phyloP scores from a whole-genome alignment of 2,888 invertebrate genomes.

The Thymelicus lineola region DNA sequence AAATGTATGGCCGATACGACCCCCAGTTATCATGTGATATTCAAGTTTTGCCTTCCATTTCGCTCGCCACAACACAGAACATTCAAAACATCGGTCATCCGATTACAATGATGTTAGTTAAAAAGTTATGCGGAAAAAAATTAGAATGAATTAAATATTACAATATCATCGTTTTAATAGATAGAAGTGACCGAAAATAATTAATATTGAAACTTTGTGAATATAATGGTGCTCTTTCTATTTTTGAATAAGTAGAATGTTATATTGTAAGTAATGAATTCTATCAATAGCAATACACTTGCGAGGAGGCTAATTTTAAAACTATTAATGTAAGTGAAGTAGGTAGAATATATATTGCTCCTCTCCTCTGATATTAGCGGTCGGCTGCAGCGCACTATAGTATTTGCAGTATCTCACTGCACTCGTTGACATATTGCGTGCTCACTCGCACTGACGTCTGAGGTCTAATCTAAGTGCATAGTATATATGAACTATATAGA shows the following conservation, averaged over 20 bases:
- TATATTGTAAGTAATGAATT: not conserved
- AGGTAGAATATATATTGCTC: not conserved
- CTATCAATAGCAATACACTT: not conserved
- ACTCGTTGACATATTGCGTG: too few species aligned
- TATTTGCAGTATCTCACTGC: too few species aligned
- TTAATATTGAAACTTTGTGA: constrained; percentile 5
- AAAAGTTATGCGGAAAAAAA: not conserved
- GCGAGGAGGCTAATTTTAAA: not conserved
- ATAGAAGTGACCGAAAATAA: constrained; percentile 1
- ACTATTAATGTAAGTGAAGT: constrained; percentile 2
- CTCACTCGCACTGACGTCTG: too few species aligned
- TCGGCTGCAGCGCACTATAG: too few species aligned
- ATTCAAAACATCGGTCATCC: too few species aligned
- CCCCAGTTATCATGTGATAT: too few species aligned
- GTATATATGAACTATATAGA: too few species aligned
- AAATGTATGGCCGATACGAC: too few species aligned
- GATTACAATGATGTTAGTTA: not conserved
- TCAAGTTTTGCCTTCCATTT: too few species aligned
- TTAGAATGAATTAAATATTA: not conserved
- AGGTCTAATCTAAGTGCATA: too few species aligned
- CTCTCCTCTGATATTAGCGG: too few species aligned
- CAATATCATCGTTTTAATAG: not conserved
- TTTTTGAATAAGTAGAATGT: not conserved
- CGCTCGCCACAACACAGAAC: too few species aligned
- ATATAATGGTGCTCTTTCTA: constrained; percentile 28